Percentiles rank a stretch among this genome's conserved stretches.
These are phyloP conservation scores for Brienomyrus brachyistius DNA, from an alignment of 2,113 vertebrate genomes.

Conservation along the genomic window DNA sequence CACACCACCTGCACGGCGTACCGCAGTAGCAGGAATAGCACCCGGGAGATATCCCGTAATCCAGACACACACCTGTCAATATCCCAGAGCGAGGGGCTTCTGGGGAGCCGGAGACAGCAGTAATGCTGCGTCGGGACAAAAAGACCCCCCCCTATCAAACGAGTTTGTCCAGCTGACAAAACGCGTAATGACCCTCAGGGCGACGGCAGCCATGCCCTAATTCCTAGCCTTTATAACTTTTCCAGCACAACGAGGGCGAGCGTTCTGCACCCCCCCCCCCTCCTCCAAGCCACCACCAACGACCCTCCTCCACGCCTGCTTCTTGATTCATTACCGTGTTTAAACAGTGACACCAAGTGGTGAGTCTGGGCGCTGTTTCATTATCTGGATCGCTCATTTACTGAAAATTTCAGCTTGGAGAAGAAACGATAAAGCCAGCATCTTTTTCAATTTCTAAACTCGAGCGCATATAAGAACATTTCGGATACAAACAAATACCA, in stretches of 20 bases:
- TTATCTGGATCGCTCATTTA: background rate
- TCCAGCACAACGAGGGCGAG: background rate
- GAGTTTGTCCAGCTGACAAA: slow-evolving; percentile 21
- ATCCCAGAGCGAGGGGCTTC: slow-evolving; percentile 13
- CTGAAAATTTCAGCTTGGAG: background rate
- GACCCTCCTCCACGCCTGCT: background rate
- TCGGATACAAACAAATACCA: background rate
- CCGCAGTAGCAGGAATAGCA: slow-evolving; percentile 12
- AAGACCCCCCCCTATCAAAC: background rate
- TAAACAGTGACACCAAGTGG: slow-evolving; percentile 27
- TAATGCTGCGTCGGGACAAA: background rate
- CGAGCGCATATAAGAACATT: background rate
- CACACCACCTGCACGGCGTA: slow-evolving; percentile 20
- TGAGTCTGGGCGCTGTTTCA: background rate
- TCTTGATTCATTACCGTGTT: background rate
- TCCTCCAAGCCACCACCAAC: background rate
- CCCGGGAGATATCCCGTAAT: slow-evolving; percentile 22
- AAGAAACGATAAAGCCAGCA: background rate
- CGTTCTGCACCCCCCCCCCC: background rate
- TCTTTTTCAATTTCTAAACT: background rate
- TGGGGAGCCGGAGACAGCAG: background rate
- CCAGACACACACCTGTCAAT: slow-evolving; percentile 28
- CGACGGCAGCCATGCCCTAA: slow-evolving; percentile 4
- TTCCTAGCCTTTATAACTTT: slow-evolving; percentile 12
- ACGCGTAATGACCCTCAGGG: background rate